A percentile compares a stretch with the other conserved stretches of the same genome.
phyloP scores from a whole-genome alignment of 1,140 invertebrate species.

The Mercenaria mercenaria region DNA sequence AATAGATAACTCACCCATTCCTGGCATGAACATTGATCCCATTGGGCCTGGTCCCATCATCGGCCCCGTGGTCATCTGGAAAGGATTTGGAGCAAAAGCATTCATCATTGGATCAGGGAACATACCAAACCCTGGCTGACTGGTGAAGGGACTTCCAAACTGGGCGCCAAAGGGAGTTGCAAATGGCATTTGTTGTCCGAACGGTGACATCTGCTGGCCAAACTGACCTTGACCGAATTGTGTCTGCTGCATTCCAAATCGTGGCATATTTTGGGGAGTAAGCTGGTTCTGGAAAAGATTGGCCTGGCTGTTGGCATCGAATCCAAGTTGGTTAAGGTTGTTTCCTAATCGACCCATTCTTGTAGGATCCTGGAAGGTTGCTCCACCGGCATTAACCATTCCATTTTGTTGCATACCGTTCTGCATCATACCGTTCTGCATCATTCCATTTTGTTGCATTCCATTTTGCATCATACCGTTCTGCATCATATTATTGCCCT shows the following conservation, averaged over 20 bases:
- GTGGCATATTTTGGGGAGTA: slow-evolving; percentile 28
- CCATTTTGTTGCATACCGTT: slow-evolving; percentile 20
- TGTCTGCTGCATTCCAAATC: neutral
- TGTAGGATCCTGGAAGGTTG: slow-evolving; percentile 22
- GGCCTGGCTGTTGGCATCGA: slow-evolving; percentile 19
- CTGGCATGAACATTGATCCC: slow-evolving; percentile 15
- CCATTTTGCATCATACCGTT: slow-evolving; percentile 18
- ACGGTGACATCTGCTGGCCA: neutral
- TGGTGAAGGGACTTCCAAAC: slow-evolving; percentile 14
- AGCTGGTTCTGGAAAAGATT: slow-evolving; percentile 37
- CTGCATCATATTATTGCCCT: neutral
- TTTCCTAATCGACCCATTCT: slow-evolving; percentile 26
- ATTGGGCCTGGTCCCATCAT: slow-evolving; percentile 22
- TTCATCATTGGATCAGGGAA: slow-evolving; percentile 22
- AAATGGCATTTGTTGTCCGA: slow-evolving; percentile 27
- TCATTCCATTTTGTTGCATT: slow-evolving; percentile 17
- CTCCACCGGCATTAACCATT: neutral
- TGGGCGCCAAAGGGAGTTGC: slow-evolving; percentile 4
- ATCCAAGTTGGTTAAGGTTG: slow-evolving; percentile 26
- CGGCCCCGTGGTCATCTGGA: neutral
- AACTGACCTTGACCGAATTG: slow-evolving; percentile 13
- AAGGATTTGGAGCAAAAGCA: slow-evolving; percentile 28
- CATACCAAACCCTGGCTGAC: slow-evolving; percentile 29
- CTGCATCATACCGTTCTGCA: slow-evolving; percentile 18
- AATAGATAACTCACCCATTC: neutral